A percentile compares a stretch with the other conserved stretches of the same genome.
Conservation (phyloP, 2,113 vertebrate species). For the Rhegmatorhina hoffmannsi region DNA sequence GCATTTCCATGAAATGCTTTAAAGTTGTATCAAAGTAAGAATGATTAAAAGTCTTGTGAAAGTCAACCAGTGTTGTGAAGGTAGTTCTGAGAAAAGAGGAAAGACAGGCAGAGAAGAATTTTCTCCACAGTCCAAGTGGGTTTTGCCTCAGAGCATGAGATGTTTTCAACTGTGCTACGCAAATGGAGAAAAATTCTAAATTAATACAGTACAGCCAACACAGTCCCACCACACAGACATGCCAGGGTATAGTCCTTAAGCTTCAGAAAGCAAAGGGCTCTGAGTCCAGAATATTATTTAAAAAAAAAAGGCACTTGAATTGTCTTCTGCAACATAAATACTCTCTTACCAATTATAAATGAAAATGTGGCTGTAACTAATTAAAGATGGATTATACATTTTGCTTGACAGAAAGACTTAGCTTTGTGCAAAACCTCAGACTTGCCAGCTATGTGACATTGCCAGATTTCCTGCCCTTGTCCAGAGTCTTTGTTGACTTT, state of each 20-base stretch:
- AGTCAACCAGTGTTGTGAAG: not conserved
- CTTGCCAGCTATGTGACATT: not conserved
- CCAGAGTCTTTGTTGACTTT: not conserved
- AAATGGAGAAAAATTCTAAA: not conserved
- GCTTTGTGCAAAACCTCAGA: not conserved
- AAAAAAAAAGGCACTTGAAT: not conserved
- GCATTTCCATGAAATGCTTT: not conserved
- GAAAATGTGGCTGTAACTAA: not conserved
- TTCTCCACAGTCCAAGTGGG: not conserved
- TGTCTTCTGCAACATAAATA: not conserved
- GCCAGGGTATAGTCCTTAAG: not conserved
- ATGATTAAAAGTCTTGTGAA: not conserved
- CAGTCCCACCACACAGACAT: not conserved
- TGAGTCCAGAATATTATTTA: not conserved
- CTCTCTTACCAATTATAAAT: not conserved
- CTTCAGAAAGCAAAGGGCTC: not conserved
- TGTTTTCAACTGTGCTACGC: not conserved
- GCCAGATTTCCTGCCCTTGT: not conserved
- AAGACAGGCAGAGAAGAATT: not conserved
- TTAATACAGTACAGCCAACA: not conserved
- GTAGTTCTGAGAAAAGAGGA: not conserved
- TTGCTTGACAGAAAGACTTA: not conserved
- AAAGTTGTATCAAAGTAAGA: not conserved
- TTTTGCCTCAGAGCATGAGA: not conserved
- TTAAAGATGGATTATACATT: slow-evolving; percentile 1